Conservation (phyloP, 2,888 invertebrate species). For the Acrobasis suavella region DNA sequence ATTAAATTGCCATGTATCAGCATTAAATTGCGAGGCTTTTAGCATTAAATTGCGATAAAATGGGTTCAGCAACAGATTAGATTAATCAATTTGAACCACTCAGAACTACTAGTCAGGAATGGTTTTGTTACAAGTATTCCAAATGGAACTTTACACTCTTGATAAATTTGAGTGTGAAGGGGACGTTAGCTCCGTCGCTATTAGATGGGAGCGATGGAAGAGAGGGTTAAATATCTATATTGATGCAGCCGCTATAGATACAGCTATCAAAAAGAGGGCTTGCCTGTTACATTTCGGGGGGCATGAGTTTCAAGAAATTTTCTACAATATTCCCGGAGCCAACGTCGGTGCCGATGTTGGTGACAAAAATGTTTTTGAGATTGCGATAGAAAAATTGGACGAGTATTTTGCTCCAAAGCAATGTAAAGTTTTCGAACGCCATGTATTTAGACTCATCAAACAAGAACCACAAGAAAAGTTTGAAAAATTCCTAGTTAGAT, state of each 20-base stretch:
- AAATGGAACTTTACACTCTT: background rate
- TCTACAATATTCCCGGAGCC: background rate
- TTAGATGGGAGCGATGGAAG: conserved; percentile 5
- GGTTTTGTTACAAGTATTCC: no score
- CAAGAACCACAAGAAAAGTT: conserved; percentile 2
- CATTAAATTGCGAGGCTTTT: no score
- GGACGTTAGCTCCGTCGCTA: background rate
- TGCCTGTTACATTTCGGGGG: background rate
- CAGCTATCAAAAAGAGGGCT: background rate
- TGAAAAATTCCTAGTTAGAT: background rate
- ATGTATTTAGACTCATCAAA: background rate
- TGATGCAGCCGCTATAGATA: background rate
- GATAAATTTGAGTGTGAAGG: conserved; percentile 5
- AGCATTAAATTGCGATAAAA: no score
- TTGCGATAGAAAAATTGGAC: background rate
- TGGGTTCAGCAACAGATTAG: no score
- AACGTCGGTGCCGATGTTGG: background rate
- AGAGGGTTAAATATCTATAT: background rate
- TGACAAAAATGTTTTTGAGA: background rate
- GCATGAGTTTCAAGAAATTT: background rate
- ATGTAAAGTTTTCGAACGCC: background rate
- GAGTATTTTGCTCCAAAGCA: conserved; percentile 4
- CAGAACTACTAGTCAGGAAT: no score
- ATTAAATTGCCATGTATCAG: no score
- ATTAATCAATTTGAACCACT: no score